These are phyloP conservation scores for Chiloscyllium punctatum DNA, from an alignment of 2,797 vertebrate genomes.

Conservation along the genomic window DNA sequence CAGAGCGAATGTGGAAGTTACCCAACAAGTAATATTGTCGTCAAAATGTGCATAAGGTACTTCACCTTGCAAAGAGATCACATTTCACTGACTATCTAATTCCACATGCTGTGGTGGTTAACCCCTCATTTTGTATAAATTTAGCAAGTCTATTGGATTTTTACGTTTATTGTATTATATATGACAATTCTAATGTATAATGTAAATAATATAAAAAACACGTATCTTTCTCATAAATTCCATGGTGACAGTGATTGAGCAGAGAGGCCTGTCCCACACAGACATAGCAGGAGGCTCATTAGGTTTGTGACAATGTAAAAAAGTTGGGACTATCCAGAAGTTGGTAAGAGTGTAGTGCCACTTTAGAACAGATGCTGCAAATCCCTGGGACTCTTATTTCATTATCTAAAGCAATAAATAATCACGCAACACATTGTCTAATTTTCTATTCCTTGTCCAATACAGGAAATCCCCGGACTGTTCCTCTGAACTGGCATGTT, in stretches of 20 bases:
- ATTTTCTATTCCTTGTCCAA: neutral
- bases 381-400: neutral
- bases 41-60: neutral
- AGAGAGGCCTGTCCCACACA: neutral
- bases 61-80: too few relatives aligned
- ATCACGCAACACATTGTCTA: neutral
- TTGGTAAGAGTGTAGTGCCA: neutral
- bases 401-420: too few relatives aligned
- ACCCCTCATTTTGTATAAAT: neutral
- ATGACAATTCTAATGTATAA: neutral
- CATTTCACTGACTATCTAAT: slow-evolving; percentile 1
- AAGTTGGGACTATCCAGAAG: neutral
- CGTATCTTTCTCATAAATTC: neutral
- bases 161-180: neutral
- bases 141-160: neutral
- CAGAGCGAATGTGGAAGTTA: neutral
- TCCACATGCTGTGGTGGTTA: too few relatives aligned
- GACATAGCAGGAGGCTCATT: too few relatives aligned
- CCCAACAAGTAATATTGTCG: neutral
- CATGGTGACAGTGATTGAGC: too few relatives aligned
- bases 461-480: neutral
- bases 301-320: neutral
- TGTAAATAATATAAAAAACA: too few relatives aligned
- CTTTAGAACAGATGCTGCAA: neutral
- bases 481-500: neutral